Base-by-base conservation (phyloP, 2,888 invertebrate genomes). In the Eilema griseolum region DNA sequence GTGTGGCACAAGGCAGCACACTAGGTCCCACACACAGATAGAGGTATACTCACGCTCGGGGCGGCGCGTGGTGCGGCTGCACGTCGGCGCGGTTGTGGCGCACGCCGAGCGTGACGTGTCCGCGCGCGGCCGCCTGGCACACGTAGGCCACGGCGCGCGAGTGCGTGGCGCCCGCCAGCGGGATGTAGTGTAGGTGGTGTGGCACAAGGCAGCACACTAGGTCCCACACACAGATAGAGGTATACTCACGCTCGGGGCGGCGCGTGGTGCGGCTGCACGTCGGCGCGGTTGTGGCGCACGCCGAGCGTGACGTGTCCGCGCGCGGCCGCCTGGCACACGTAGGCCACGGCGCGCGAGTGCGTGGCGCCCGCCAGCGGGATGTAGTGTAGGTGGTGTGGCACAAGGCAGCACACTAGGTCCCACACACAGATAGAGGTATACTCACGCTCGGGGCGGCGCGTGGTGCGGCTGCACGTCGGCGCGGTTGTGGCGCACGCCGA, bases 91-190 rank as follows among this genome's bases (percentile, higher is more conserved):
- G 28, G 28, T 28, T 28, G 28, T 28, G 28, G 28, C 28, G 28
- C 28, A 28, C 28, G 28, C 28, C 28, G 28, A 28, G 28, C 28
- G 28, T 28, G 28, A 28, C 28, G 28, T 28, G 28, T 28, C 28
- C 28, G 28, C 28, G 28, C 28, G 28, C 33, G 33, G 33, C 33
- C 33, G 33, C 33, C 33, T 33, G 33, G 33, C 33, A 23, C 33
- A 16, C 37, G 91, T 73, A 0, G 87, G 98, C 97, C 5, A 99
- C 99, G 0, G 99, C 99, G 83, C 98, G 97, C 78, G 98, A 98
- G 93, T 99, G 99, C 3, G 99, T 98, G 1, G 98, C 33, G 33
- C 33, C 33, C 33, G 33, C 33, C 33, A 33, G 33, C 33, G 33
- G 33, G 33, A 33, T 33, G 16, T 41, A 41, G 20, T n/a, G n/a